Base-by-base conservation (phyloP, 1,140 invertebrate genomes). In the Penaeus japonicus region DNA sequence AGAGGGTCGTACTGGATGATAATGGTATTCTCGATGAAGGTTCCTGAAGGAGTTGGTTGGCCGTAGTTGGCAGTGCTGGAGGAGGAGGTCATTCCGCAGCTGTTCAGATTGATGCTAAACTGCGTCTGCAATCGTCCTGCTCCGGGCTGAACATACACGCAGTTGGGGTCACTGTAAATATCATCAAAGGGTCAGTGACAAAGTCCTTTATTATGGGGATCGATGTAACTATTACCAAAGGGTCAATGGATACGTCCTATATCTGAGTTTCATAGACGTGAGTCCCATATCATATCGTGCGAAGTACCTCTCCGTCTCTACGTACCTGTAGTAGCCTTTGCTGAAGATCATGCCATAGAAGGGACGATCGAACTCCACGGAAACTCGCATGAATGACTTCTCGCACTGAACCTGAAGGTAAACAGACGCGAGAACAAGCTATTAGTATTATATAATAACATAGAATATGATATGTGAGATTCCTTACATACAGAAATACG, bases 291-390 rank as follows among this genome's bases (percentile, higher is more conserved):
- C 12, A 65, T 3, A 24, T 0, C 12, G 7, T 57, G 79, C 20
- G 4, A 5, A 81, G 22, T 70, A 20, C 62, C 30, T 17, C 5
- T 17, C 10, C 30, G n/a, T 30, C 10, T 47, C 24, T 27, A 32
- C 81, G 89, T 47, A 90, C 89, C 89, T 91, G 89, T 90, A 91
- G 84, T 90, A 90, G 15, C 91, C 91, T 93, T 98, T 98, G 84
- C 96, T 97, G 94, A 98, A 98, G 90, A 98, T 97, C 96, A 98
- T 97, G 7, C 97, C 97, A 92, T 98, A 98, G 93, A 98, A 98
- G 0, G 97, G 97, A 24, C 97, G 94, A 92, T 98, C 97, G 93
- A 98, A 98, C 92, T 98, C 97, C 91, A 98, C 97, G 92, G 97
- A 97, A 15, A 98, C 97, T 35, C 97, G 93, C 97, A 98, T 98